phyloP scores from a whole-genome alignment of 1,140 invertebrate genomes.

The Danaus plexippus region DNA sequence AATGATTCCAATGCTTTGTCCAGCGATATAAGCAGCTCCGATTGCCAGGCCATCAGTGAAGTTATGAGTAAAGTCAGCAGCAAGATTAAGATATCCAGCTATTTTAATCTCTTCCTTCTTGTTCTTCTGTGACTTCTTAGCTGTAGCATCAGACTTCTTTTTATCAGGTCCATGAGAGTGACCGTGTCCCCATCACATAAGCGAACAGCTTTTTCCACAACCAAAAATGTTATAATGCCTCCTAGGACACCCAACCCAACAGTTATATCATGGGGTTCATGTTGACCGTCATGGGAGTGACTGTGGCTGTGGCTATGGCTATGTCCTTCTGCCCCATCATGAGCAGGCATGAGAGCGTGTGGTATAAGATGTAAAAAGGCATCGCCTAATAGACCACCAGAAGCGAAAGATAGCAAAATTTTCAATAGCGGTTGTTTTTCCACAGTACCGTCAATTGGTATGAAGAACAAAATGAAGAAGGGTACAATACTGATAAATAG shows the following conservation, averaged over 20 bases:
- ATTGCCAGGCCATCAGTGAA: conserved; percentile 98
- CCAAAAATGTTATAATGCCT: conserved; percentile 93
- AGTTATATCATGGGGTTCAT: conserved; percentile 80
- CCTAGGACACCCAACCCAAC: conserved; percentile 92
- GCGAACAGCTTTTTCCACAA: conserved; percentile 94
- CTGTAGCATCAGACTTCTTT: conserved; percentile 60
- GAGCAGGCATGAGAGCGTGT: conserved; percentile 81
- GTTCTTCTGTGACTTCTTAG: conserved; percentile 60
- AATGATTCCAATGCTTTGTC: conserved; percentile 84
- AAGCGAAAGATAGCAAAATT: conserved; percentile 93
- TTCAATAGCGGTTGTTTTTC: conserved; percentile 90
- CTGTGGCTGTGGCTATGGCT: conserved; percentile 75
- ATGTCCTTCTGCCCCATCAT: conserved; percentile 38
- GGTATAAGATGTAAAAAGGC: conserved; percentile 97
- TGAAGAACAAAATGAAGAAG: conserved; percentile 93
- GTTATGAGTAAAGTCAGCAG: conserved; percentile 96
- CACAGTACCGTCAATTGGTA: conserved; percentile 91
- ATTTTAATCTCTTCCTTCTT: conserved; percentile 85
- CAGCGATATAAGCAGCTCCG: conserved; percentile 95
- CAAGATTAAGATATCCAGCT: conserved; percentile 93
- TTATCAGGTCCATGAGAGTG: conserved; percentile 67
- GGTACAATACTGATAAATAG: conserved; percentile 94
- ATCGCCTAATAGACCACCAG: conserved; percentile 94
- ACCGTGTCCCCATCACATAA: conserved; percentile 88
- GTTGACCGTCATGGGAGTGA: conserved; percentile 69